Conservation (phyloP, 2,797 vertebrate species). For the Miichthys miiuy region DNA sequence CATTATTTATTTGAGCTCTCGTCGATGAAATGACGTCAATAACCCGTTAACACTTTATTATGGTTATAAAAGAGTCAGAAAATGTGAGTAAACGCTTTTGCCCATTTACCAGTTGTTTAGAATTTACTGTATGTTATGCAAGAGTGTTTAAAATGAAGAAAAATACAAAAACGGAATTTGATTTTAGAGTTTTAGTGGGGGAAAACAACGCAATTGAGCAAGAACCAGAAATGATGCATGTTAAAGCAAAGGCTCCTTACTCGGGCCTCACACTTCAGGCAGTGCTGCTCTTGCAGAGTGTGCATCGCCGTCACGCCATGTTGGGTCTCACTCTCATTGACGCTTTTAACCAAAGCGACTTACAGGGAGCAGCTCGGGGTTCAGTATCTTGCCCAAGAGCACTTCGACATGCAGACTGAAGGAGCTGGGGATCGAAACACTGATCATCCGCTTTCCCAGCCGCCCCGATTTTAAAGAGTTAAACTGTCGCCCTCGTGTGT, state of each 20-base stretch:
- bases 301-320: neutral
- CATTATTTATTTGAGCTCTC: too few species aligned
- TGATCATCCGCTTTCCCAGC: too few species aligned
- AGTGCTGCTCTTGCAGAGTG: neutral
- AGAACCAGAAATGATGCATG: neutral
- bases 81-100: neutral
- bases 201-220: neutral
- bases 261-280: neutral
- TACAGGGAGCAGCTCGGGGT: too few species aligned
- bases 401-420: too few species aligned
- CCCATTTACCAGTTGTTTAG: neutral
- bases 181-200: neutral
- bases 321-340: neutral
- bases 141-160: neutral
- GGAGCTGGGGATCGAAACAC: too few species aligned
- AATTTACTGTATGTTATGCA: neutral
- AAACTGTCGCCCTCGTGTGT: constrained; percentile 25
- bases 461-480: too few species aligned
- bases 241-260: neutral
- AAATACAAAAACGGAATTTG: neutral
- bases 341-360: too few species aligned
- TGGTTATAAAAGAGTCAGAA: neutral
- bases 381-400: too few species aligned
- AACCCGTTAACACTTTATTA: neutral
- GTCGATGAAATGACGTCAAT: too few species aligned